phyloP scores from a whole-genome alignment of 2,888 invertebrate genomes.

The Selenia dentaria region DNA sequence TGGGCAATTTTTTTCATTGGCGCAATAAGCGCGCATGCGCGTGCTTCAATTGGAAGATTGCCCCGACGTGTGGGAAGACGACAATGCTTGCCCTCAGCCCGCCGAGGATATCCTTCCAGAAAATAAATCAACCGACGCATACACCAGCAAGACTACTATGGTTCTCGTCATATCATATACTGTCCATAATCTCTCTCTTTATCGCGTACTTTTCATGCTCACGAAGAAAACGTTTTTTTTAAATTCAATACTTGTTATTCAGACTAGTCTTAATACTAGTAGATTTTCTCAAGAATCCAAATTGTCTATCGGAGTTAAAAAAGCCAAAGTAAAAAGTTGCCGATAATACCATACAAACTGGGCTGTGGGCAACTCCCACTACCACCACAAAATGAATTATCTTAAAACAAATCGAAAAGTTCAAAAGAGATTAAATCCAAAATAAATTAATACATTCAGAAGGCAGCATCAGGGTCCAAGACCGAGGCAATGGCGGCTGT shows the following conservation, averaged over 20 bases:
- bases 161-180: too few species aligned
- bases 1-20: conserved; percentile 79
- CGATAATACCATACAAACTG: too few species aligned
- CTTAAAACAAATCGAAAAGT: conserved; percentile 15
- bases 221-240: too few species aligned
- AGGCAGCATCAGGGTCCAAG: conserved; percentile 46
- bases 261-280: too few species aligned
- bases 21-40: conserved; percentile 73
- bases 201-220: too few species aligned
- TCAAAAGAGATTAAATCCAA: conserved; percentile 30
- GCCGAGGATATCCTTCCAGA: conserved; percentile 83
- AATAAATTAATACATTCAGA: conserved; percentile 47
- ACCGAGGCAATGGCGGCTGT: conserved; percentile 59
- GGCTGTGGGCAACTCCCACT: too few species aligned
- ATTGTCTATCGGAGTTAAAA: too few species aligned
- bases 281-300: too few species aligned
- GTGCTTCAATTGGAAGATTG: conserved; percentile 80
- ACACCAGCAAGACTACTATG: conserved; percentile 35
- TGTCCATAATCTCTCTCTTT: too few species aligned
- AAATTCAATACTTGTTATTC: too few species aligned
- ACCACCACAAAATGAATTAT: conserved; percentile 13
- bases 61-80: conserved; percentile 73
- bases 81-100: conserved; percentile 70
- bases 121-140: conserved; percentile 59
- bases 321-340: too few species aligned